A percentile compares a stretch with the other conserved stretches of the same genome.
Conservation (phyloP, 1,140 invertebrate genomes). For the Gonioctena quinquepunctata region DNA sequence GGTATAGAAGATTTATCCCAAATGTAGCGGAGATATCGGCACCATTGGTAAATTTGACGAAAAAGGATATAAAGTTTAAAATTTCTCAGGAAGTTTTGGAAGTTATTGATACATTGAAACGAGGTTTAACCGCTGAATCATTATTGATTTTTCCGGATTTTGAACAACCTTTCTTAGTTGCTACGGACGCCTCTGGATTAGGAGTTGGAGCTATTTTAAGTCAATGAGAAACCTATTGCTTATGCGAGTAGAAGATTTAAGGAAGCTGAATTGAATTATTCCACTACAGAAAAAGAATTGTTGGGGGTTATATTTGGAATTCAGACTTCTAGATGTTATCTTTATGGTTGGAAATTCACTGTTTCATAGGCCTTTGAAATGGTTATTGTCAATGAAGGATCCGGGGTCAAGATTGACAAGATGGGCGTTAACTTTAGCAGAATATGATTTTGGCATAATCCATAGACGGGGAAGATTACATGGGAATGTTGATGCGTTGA, state of each 20-base stretch:
- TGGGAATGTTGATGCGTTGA: conserved; percentile 3
- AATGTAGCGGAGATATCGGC: conserved; percentile 9
- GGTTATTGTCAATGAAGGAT: conserved; percentile 23
- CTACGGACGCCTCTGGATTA: conserved; percentile 50
- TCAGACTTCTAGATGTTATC: conserved; percentile 15
- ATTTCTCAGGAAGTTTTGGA: not conserved
- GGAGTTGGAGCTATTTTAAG: conserved; percentile 22
- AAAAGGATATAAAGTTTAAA: conserved; percentile 11
- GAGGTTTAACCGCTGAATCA: conserved; percentile 25
- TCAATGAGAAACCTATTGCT: conserved; percentile 18
- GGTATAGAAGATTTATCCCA: conserved; percentile 28
- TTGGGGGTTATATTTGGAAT: conserved; percentile 1
- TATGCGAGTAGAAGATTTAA: conserved; percentile 6
- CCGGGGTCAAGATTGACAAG: conserved; percentile 16
- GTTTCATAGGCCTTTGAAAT: conserved; percentile 19
- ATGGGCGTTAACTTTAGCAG: conserved; percentile 14
- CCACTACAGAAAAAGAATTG: conserved; percentile 18
- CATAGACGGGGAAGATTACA: conserved; percentile 6
- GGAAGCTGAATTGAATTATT: conserved; percentile 13
- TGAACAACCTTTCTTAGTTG: conserved; percentile 45
- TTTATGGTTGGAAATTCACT: conserved; percentile 19
- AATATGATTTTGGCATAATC: conserved; percentile 18
- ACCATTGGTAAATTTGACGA: conserved; percentile 12
- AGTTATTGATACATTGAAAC: conserved; percentile 13
- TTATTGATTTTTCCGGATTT: conserved; percentile 47